A percentile compares a stretch with the other conserved stretches of the same genome.
Evolutionary conservation across 2,113 vertebrate genomes (phyloP).

Genomic region (zebrafish (Danio rerio)): DNA sequence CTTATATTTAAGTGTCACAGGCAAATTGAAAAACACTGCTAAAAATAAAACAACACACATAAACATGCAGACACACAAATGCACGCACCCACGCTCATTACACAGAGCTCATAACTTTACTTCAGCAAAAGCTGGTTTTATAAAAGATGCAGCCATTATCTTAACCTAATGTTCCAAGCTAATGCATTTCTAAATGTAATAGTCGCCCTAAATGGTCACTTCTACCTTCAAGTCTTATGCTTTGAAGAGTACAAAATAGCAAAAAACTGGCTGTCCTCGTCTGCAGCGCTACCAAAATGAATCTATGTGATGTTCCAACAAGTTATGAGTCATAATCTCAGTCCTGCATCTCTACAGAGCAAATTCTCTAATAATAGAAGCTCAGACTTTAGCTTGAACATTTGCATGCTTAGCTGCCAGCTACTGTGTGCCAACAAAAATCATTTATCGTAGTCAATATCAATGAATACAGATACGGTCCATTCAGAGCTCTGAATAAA

Average conservation of each 20-base stretch:
- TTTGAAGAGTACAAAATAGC: not conserved
- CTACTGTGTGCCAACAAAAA: not conserved
- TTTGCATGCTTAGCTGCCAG: slow-evolving; percentile 1
- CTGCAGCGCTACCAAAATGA: slow-evolving; percentile 10
- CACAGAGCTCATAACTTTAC: not conserved
- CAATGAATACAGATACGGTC: slow-evolving; percentile 16
- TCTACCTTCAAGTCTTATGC: not conserved
- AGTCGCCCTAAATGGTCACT: not conserved
- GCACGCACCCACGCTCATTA: too few relatives aligned
- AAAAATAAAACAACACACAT: not conserved
- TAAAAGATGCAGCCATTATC: not conserved
- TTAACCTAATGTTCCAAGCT: not conserved
- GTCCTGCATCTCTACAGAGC: not conserved
- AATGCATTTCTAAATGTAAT: slow-evolving; percentile 8
- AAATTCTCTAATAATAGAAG: slow-evolving; percentile 16
- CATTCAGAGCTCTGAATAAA: slow-evolving; percentile 10
- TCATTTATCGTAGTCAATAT: not conserved
- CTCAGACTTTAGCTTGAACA: not conserved
- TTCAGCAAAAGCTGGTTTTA: not conserved
- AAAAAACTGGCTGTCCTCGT: slow-evolving; percentile 1
- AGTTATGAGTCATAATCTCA: slow-evolving; percentile 17
- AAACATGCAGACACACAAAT: too few relatives aligned
- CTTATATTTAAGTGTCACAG: too few relatives aligned
- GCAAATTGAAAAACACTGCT: too few relatives aligned
- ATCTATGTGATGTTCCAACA: slow-evolving; percentile 23